phyloP scores from a whole-genome alignment of 2,113 vertebrate species.

The Mobula hypostoma region DNA sequence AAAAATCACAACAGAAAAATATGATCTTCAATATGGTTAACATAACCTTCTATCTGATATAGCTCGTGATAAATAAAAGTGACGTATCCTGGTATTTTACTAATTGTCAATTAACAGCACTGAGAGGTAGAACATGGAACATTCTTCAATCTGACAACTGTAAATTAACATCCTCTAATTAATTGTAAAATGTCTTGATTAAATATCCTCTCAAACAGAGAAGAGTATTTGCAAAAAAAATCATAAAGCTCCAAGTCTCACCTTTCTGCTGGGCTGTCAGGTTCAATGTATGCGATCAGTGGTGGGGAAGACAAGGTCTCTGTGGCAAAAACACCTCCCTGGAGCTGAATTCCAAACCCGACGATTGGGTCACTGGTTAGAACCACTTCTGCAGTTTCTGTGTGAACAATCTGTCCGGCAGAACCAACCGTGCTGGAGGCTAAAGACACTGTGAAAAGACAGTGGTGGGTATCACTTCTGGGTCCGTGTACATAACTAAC shows the following conservation, averaged over 20 bases:
- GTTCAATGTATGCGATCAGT: conserved; percentile 92
- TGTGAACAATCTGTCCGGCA: conserved; percentile 94
- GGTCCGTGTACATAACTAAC: neutral
- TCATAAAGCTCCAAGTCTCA: conserved; percentile 46
- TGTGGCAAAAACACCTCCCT: conserved; percentile 92
- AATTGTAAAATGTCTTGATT: conserved; percentile 11
- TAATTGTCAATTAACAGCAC: neutral
- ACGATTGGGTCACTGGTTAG: conserved; percentile 82
- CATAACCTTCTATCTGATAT: neutral
- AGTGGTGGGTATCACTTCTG: neutral
- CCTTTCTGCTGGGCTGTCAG: conserved; percentile 93
- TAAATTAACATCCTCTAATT: neutral
- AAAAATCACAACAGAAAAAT: neutral
- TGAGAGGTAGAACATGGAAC: neutral
- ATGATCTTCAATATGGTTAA: neutral
- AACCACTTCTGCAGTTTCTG: conserved; percentile 86
- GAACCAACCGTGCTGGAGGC: conserved; percentile 92
- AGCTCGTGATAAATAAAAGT: neutral
- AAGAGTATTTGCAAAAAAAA: neutral
- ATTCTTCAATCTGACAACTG: neutral
- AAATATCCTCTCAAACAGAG: neutral
- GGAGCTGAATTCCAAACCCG: conserved; percentile 93
- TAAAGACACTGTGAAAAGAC: conserved; percentile 74
- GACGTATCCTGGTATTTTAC: neutral
- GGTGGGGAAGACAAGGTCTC: conserved; percentile 95